Conservation (phyloP, 2,797 vertebrate genomes). For the Mormyrus proboscirostris region DNA sequence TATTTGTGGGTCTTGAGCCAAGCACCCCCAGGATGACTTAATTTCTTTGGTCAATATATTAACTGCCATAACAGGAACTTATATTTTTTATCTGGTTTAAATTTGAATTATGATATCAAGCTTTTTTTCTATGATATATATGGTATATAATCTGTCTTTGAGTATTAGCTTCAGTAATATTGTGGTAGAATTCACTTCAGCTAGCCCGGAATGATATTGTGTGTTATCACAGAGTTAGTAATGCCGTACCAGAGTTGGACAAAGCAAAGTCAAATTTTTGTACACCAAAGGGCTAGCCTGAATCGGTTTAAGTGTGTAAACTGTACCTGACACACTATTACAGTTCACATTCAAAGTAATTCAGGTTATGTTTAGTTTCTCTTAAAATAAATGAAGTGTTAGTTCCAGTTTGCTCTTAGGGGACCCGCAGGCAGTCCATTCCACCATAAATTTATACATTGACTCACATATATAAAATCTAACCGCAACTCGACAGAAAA, state of each 20-base stretch:
- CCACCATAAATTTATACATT: not conserved
- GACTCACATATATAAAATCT: not conserved
- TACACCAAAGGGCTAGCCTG: not conserved
- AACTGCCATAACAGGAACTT: not conserved
- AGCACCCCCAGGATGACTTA: not conserved
- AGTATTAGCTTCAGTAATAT: not conserved
- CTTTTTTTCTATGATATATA: not conserved
- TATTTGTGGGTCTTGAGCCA: not conserved
- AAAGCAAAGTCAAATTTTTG: not conserved
- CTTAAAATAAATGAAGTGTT: not conserved
- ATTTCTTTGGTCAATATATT: not conserved
- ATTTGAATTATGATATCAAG: not conserved
- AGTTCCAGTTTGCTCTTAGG: not conserved
- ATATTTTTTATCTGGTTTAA: not conserved
- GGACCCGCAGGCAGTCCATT: not conserved
- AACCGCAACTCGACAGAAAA: not conserved
- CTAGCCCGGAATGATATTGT: not conserved
- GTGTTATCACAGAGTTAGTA: not conserved
- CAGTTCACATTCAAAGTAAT: not conserved
- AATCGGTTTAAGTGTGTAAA: not conserved
- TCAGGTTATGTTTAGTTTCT: not conserved
- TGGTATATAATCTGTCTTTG: not conserved
- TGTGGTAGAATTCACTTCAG: not conserved
- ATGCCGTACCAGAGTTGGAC: not conserved
- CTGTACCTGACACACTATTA: not conserved